Base-by-base conservation (phyloP, 2,888 invertebrate species). In the Lasioglossum calceatum region DNA sequence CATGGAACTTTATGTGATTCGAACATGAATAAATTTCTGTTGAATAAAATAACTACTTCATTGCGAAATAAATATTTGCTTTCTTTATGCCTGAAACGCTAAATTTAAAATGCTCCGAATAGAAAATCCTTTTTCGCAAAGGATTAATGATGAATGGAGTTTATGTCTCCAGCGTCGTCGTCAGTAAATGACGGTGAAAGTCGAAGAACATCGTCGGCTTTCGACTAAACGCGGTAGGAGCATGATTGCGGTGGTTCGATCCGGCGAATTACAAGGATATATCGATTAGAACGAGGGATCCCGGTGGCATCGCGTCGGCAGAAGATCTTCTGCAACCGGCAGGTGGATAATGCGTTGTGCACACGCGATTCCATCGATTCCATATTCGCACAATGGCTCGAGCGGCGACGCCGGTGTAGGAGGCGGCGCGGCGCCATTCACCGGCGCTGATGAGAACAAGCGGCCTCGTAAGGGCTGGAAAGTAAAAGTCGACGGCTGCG, bases 301-400 rank as follows among this genome's bases (percentile, higher is more conserved):
- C 54, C 54, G 54, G 54, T 0, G 64, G 64, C 27, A 72, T 27
- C 87, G 81, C 83, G 86, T 89, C 92, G 93, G 91, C 93, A 92
- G 92, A 93, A 91, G 92, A 92, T 92, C 93, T 93, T 93, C 93
- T 93, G 93, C 90, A 91, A 89, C 89, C 91, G 92, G 93, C 94
- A 94, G 93, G 93, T 93, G 92, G 92, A 93, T 93, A 94, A 94
- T 92, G 92, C 91, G 90, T 89, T 89, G 91, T 91, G 90, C 90
- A 92, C 94, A 94, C 94, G 94, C 94, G 92, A 94, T 92, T 93
- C 88, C 93, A 94, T 94, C 93, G 94, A 94, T 94, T 94, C 89
- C 89, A 88, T 89, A 90, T 87, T 89, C 86, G 89, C 87, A 93
- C 91, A 92, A 92, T 92, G 92, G 89, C 83, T 84, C 81, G 86